A percentile compares a stretch with the other conserved stretches of the same genome.
Evolutionary conservation across 2,888 invertebrate species (phyloP).

Genomic region (Lymantria monacha): DNA sequence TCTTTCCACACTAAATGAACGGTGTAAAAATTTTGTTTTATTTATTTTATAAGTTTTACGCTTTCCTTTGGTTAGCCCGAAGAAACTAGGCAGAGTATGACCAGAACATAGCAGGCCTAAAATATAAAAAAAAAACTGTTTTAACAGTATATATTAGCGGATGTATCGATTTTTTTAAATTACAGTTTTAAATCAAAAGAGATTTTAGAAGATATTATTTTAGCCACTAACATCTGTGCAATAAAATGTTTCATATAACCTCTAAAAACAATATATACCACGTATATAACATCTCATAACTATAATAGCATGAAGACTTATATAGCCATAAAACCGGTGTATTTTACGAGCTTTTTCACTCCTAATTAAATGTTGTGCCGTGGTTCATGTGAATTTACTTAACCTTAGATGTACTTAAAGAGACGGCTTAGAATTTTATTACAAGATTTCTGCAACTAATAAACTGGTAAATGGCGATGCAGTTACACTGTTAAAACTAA

Average conservation of each 20-base stretch:
- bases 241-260: not conserved
- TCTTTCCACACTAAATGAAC: too few relatives aligned
- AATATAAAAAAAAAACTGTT: too few relatives aligned
- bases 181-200: too few relatives aligned
- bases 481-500: too few relatives aligned
- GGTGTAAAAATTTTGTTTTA: too few relatives aligned
- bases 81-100: too few relatives aligned
- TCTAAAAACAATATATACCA: conserved; percentile 1
- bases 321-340: conserved; percentile 18
- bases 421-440: conserved; percentile 18
- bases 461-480: not conserved
- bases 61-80: too few relatives aligned
- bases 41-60: too few relatives aligned
- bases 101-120: too few relatives aligned
- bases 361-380: conserved; percentile 32
- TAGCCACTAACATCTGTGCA: not conserved
- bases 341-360: conserved; percentile 24
- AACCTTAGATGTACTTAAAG: conserved; percentile 6
- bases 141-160: too few relatives aligned
- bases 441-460: conserved; percentile 1
- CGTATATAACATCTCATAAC: conserved; percentile 6
- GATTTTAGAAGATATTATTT: too few relatives aligned
- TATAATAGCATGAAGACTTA: conserved; percentile 13
- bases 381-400: conserved; percentile 15
- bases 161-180: too few relatives aligned